Percentiles rank a stretch among this genome's conserved stretches.
phyloP scores from a whole-genome alignment of 2,888 invertebrate genomes.

The Tolmerus cingulatus region DNA sequence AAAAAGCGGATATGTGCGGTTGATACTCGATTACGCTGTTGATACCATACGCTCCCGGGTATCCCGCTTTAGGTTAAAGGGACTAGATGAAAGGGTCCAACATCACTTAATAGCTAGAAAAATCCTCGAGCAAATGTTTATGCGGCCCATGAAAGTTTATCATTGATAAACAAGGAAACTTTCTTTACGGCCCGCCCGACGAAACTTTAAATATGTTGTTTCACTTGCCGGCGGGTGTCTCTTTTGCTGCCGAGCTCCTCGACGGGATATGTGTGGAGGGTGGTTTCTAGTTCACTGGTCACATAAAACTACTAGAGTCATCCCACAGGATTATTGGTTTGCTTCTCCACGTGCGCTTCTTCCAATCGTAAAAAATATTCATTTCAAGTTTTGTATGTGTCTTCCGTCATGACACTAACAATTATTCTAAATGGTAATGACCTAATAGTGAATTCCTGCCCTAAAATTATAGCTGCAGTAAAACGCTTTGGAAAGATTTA shows the following conservation, averaged over 20 bases:
- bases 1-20: constrained; percentile 41
- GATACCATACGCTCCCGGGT: constrained; percentile 29
- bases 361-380: not conserved
- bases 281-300: not conserved
- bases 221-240: not conserved
- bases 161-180: constrained; percentile 34
- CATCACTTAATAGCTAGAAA: constrained; percentile 31
- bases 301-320: not conserved
- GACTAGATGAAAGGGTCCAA: constrained; percentile 36
- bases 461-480: not conserved
- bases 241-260: not conserved
- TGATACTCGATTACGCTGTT: constrained; percentile 38
- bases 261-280: not conserved
- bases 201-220: constrained; percentile 27
- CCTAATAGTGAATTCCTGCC: not conserved
- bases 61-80: constrained; percentile 28
- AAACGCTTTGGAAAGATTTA: not conserved
- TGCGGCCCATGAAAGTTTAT: constrained; percentile 35
- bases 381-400: not conserved
- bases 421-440: not conserved
- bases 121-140: constrained; percentile 38
- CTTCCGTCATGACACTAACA: not conserved
- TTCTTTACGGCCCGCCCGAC: not conserved
- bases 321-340: not conserved
- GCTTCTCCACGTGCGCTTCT: not conserved